A percentile compares a stretch with the other conserved stretches of the same genome.
Evolutionary conservation across 2,113 vertebrate genomes (phyloP).

Genomic region (Barbus barbus): DNA sequence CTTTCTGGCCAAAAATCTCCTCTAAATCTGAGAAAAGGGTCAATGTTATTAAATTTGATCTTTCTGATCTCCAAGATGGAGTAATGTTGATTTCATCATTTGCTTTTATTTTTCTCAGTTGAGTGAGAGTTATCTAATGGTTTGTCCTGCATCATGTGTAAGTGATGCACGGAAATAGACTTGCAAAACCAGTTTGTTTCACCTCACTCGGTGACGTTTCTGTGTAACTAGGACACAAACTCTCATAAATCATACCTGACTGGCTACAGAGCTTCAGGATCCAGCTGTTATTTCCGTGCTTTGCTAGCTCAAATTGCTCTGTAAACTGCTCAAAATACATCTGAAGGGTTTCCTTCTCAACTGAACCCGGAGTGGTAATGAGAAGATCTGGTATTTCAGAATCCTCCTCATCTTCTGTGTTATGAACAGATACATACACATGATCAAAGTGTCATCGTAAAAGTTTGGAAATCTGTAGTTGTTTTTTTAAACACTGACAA

Average conservation of each 20-base stretch:
- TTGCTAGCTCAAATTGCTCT: conserved; percentile 44
- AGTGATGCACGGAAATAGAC: background rate
- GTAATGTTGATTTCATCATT: background rate
- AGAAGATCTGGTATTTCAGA: background rate
- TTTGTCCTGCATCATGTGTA: background rate
- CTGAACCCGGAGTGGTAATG: background rate
- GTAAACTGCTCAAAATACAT: conserved; percentile 63
- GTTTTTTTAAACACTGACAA: background rate
- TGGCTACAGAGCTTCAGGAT: conserved; percentile 55
- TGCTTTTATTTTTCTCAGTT: background rate
- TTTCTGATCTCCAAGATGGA: background rate
- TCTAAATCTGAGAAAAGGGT: conserved; percentile 50
- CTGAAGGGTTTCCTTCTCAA: conserved; percentile 47
- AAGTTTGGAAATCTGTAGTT: background rate
- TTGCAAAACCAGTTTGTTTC: background rate
- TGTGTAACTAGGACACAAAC: background rate
- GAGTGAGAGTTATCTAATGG: background rate
- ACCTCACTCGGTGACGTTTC: background rate
- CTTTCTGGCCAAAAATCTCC: conserved; percentile 49
- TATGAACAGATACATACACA: background rate
- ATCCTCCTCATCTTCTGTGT: conserved; percentile 15
- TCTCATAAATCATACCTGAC: conserved; percentile 48
- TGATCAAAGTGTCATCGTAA: background rate
- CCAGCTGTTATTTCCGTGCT: conserved; percentile 55
- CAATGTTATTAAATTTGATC: too few relatives aligned